A percentile compares a stretch with the other conserved stretches of the same genome.
phyloP scores from a whole-genome alignment of 92 coral and sea anemone species.

The Parazoanthus atlanticus region DNA sequence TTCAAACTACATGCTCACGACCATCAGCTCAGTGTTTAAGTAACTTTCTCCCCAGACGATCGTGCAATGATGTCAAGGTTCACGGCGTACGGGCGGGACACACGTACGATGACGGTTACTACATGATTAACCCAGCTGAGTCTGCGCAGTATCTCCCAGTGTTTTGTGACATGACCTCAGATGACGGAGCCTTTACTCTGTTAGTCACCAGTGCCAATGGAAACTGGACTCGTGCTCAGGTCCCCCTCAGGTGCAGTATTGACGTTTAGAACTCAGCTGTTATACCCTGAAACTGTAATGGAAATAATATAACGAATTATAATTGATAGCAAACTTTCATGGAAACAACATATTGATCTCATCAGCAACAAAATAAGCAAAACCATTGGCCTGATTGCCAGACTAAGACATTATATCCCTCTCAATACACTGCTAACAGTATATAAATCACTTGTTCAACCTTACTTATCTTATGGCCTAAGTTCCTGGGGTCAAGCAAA shows the following conservation, averaged over 20 bases:
- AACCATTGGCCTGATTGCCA: too few species aligned
- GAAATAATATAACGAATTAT: too few species aligned
- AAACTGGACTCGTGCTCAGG: conserved; percentile 70
- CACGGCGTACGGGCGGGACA: conserved; percentile 62
- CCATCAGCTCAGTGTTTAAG: background rate
- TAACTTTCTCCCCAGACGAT: conserved; percentile 36
- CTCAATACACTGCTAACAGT: too few species aligned
- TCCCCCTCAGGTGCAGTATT: conserved; percentile 42
- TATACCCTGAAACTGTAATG: background rate
- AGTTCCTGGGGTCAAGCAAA: too few species aligned
- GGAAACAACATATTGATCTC: too few species aligned
- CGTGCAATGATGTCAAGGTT: conserved; percentile 77
- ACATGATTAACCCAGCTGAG: conserved; percentile 53
- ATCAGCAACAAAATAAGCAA: too few species aligned
- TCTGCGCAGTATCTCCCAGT: conserved; percentile 67
- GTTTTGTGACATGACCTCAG: conserved; percentile 80
- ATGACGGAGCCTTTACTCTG: conserved; percentile 75
- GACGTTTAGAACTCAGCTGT: too few species aligned
- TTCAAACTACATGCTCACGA: background rate
- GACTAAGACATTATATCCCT: too few species aligned
- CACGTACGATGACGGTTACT: conserved; percentile 62
- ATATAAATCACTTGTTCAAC: too few species aligned
- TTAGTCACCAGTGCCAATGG: conserved; percentile 83
- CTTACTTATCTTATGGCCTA: too few species aligned
- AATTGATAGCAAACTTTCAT: too few species aligned